A percentile compares a stretch with the other conserved stretches of the same genome.
Conservation (phyloP, 2,888 invertebrate species). For the Pollenia angustigena region DNA sequence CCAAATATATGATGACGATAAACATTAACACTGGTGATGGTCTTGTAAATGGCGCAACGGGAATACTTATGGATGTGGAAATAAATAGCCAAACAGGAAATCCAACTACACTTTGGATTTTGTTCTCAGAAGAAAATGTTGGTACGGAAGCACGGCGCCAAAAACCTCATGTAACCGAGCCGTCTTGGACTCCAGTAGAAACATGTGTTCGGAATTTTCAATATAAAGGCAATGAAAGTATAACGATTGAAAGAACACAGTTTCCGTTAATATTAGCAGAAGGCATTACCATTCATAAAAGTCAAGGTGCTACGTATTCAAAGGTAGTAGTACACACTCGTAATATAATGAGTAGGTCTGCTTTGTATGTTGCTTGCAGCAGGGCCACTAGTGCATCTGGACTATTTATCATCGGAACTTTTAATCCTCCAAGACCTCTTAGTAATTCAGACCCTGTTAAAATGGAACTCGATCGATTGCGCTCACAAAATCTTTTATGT, state of each 20-base stretch:
- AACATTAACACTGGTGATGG: slow-evolving; percentile 48
- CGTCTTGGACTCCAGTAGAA: slow-evolving; percentile 51
- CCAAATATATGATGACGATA: slow-evolving; percentile 53
- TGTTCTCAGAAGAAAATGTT: slow-evolving; percentile 34
- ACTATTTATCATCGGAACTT: too few relatives aligned
- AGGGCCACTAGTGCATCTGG: slow-evolving; percentile 40
- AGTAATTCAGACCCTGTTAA: too few relatives aligned
- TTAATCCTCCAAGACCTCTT: too few relatives aligned
- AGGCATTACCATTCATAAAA: slow-evolving; percentile 62
- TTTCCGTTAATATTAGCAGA: slow-evolving; percentile 34
- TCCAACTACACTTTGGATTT: slow-evolving; percentile 11
- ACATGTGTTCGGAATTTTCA: slow-evolving; percentile 26
- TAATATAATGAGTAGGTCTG: slow-evolving; percentile 29
- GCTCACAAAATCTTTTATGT: neutral
- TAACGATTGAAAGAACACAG: slow-evolving; percentile 39
- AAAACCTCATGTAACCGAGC: slow-evolving; percentile 5
- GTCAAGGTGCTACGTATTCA: slow-evolving; percentile 56
- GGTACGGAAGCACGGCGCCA: neutral
- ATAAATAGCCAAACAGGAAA: neutral
- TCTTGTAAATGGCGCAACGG: slow-evolving; percentile 49
- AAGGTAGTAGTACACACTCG: slow-evolving; percentile 50
- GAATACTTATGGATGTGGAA: slow-evolving; percentile 44
- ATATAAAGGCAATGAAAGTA: slow-evolving; percentile 34
- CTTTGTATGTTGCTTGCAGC: slow-evolving; percentile 62
- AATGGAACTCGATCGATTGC: slow-evolving; percentile 16